A percentile compares a stretch with the other conserved stretches of the same genome.
These are phyloP conservation scores for Oncorhynchus tshawytscha DNA, from an alignment of 2,113 vertebrate species.

Conservation along the genomic window DNA sequence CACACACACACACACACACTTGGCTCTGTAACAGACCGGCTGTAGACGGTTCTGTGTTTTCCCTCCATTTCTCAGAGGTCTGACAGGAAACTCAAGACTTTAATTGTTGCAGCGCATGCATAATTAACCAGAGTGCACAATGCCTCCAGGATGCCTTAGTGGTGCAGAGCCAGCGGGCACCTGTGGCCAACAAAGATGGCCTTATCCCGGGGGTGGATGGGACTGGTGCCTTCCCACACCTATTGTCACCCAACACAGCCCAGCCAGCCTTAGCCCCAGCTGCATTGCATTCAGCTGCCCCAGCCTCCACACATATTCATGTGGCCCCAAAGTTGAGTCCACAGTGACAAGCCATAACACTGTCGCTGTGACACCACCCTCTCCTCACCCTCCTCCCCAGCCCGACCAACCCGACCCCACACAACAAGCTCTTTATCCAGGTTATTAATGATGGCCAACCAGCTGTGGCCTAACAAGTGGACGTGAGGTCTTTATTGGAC, in stretches of 20 bases:
- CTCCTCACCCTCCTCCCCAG: slow-evolving; percentile 25
- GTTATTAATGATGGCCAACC: slow-evolving; percentile 36
- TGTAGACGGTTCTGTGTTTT: background rate
- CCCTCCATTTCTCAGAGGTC: slow-evolving; percentile 7
- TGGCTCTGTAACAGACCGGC: background rate
- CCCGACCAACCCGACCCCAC: slow-evolving; percentile 9
- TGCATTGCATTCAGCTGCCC: slow-evolving; percentile 52
- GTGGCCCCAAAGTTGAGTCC: slow-evolving; percentile 24
- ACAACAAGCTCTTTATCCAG: slow-evolving; percentile 67
- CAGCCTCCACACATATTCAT: slow-evolving; percentile 10
- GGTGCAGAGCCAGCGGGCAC: slow-evolving; percentile 52
- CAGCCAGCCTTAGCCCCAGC: slow-evolving; percentile 45
- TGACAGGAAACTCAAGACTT: slow-evolving; percentile 4
- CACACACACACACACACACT: slow-evolving; percentile 3
- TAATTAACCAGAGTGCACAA: slow-evolving; percentile 10
- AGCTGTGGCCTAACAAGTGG: slow-evolving; percentile 50
- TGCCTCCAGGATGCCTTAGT: background rate
- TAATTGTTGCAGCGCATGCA: slow-evolving; percentile 4
- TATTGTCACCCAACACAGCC: slow-evolving; percentile 50
- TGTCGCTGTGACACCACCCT: slow-evolving; percentile 11
- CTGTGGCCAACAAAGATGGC: slow-evolving; percentile 75
- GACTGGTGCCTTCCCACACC: slow-evolving; percentile 30
- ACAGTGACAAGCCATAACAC: slow-evolving; percentile 34
- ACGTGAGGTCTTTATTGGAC: slow-evolving; percentile 19
- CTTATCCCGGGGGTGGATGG: slow-evolving; percentile 54